These are phyloP conservation scores for Auanema sp. DNA, from an alignment of 2,888 invertebrate species.

Conservation along the genomic window DNA sequence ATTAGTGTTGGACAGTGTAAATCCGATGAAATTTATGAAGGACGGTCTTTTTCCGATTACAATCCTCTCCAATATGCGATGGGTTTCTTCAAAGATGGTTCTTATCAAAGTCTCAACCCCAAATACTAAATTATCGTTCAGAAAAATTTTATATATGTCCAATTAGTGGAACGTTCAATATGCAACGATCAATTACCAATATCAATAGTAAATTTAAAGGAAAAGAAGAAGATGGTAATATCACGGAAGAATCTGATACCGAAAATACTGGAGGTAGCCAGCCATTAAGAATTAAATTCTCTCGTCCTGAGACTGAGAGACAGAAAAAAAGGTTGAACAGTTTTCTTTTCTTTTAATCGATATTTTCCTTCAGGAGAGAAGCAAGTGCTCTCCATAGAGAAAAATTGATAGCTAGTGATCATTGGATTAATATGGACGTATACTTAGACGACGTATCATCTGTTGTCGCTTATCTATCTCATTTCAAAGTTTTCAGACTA, in stretches of 20 bases:
- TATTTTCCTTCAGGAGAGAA: slow-evolving; percentile 21
- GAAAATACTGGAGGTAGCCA: slow-evolving; percentile 12
- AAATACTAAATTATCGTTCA: slow-evolving; percentile 7
- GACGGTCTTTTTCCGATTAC: slow-evolving; percentile 28
- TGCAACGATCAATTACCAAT: slow-evolving; percentile 27
- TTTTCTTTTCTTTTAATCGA: not conserved
- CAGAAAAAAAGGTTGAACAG: slow-evolving; percentile 33
- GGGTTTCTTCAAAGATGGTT: slow-evolving; percentile 30
- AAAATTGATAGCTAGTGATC: slow-evolving; percentile 36
- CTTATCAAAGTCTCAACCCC: not conserved
- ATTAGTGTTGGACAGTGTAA: not conserved
- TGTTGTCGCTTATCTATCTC: too few species aligned
- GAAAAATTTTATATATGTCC: slow-evolving; percentile 29
- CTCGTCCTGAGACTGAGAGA: slow-evolving; percentile 41
- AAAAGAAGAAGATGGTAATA: slow-evolving; percentile 18
- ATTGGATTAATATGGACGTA: slow-evolving; percentile 40
- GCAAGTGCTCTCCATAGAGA: slow-evolving; percentile 38
- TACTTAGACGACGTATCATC: slow-evolving; percentile 22
- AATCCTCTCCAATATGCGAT: slow-evolving; percentile 27
- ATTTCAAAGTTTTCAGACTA: not conserved
- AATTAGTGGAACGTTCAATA: slow-evolving; percentile 32
- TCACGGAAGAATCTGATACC: slow-evolving; percentile 16
- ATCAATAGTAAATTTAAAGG: slow-evolving; percentile 23
- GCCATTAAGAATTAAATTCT: slow-evolving; percentile 37
- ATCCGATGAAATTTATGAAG: slow-evolving; percentile 39